Evolutionary conservation across 2,888 invertebrate species (phyloP), one percentile per base, ranked within the genome.

Genomic region (Molanna angustata): DNA sequence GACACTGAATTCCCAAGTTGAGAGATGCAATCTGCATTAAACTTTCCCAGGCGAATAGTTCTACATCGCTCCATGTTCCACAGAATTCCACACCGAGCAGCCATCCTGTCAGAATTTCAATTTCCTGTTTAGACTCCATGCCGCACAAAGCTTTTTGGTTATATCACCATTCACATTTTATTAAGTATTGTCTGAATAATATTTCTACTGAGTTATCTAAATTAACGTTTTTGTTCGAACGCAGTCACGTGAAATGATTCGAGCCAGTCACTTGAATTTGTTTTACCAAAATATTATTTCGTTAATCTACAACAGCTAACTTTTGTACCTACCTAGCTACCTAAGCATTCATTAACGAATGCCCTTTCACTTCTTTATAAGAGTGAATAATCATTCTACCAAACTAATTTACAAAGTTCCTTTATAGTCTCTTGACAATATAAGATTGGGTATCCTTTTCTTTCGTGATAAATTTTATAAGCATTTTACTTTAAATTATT

Each of bases 61-160:
- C 50, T 33, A 40, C n/a, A 41, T 42, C 37, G 42, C 31, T 49
- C 42, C 35, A 14, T 39, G 21, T 4, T 41, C 6, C n/a, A 41
- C 21, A 21, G 9, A 17, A 2, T 39, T 14, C 16, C 39, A n/a
- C 19, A 21, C 7, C 9, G 41, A n/a, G 16, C 37, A 37, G n/a
- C 41, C 52, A 52, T 56, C 49, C 56, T 49, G 49, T 48, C 52
- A 45, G 56, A 44, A 43, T 52, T 56, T 56, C 49, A 56, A 56
- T 56, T 56, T 56, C 56, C 56, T 56, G 48, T 52, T 52, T 35
- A 37, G 22, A 27, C 32, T 48, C 31, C 35, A 18, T 39, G 19
- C 11, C 9, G 22, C 19, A 46, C 51, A 55, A 55, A 47, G 51
- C 39, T 19, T 45, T 43, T 52, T 33, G 22, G 40, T 32, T 42